phyloP scores from a whole-genome alignment of 1,140 invertebrate species.

The Chelonus insularis region DNA sequence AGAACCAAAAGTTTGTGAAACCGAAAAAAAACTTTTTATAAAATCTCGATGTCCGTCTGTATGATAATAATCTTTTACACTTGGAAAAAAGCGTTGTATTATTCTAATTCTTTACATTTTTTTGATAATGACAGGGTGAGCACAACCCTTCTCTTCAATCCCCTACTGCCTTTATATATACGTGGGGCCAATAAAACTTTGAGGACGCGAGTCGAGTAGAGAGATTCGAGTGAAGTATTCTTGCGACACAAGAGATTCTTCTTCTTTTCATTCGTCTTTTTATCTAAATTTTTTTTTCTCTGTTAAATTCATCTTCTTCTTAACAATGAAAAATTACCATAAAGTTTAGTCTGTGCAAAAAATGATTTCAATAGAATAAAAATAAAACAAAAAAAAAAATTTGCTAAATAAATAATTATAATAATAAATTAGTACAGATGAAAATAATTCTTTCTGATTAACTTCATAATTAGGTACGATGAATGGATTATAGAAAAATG shows the following conservation, averaged over 20 bases:
- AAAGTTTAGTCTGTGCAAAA: no score
- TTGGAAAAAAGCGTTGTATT: conserved; percentile 35
- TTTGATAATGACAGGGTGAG: conserved; percentile 31
- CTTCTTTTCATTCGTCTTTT: conserved; percentile 21
- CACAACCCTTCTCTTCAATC: conserved; percentile 14
- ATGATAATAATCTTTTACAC: conserved; percentile 58
- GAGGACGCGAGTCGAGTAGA: conserved; percentile 30
- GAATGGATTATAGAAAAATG: no score
- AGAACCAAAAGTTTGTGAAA: background rate
- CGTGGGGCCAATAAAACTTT: conserved; percentile 35
- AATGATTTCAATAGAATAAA: no score
- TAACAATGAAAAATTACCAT: no score
- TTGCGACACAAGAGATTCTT: conserved; percentile 28
- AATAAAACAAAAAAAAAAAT: no score
- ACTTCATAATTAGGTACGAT: no score
- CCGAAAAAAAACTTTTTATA: conserved; percentile 11
- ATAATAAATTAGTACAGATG: no score
- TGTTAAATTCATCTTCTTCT: no score
- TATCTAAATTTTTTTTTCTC: conserved; percentile 6
- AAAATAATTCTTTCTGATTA: no score
- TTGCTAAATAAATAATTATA: no score
- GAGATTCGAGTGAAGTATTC: conserved; percentile 29
- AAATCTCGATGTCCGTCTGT: conserved; percentile 37
- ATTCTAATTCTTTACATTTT: conserved; percentile 35
- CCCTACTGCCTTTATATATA: background rate